Evolutionary conservation across 2,113 vertebrate species (phyloP).

Genomic region (Dicerorhinus sumatrensis): DNA sequence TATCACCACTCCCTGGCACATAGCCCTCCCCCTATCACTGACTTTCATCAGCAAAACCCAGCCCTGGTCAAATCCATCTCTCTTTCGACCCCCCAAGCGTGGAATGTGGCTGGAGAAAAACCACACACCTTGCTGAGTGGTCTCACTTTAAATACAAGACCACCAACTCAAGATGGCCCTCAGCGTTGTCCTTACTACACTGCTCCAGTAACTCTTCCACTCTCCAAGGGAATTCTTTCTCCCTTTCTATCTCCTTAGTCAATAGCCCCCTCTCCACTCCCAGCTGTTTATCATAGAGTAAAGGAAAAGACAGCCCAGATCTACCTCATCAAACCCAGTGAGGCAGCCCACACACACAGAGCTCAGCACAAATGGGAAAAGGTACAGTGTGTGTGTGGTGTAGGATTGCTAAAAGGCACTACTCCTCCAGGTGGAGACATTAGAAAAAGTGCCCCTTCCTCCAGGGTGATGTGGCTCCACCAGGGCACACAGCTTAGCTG

Average conservation of each 20-base stretch:
- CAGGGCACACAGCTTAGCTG: not conserved
- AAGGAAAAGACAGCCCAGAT: not conserved
- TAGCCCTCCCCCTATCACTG: too few species aligned
- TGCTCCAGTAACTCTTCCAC: not conserved
- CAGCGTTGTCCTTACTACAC: not conserved
- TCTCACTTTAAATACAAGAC: not conserved
- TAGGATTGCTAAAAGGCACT: not conserved
- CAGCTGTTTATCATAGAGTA: not conserved
- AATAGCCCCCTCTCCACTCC: not conserved
- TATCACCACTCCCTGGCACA: not conserved
- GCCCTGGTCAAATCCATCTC: not conserved
- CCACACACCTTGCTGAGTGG: not conserved
- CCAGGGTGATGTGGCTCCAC: not conserved
- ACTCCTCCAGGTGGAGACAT: not conserved
- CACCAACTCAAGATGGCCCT: not conserved
- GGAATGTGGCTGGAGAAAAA: not conserved
- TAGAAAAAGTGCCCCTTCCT: not conserved
- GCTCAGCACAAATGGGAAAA: not conserved
- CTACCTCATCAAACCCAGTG: not conserved
- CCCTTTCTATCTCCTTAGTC: not conserved
- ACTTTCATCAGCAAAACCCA: slow-evolving; percentile 10
- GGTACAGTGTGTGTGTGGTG: not conserved
- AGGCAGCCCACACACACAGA: not conserved
- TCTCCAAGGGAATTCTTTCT: not conserved
- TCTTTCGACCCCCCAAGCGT: not conserved